Conservation (phyloP, 1,140 invertebrate species). For the Stegodyphus mimosarum region DNA sequence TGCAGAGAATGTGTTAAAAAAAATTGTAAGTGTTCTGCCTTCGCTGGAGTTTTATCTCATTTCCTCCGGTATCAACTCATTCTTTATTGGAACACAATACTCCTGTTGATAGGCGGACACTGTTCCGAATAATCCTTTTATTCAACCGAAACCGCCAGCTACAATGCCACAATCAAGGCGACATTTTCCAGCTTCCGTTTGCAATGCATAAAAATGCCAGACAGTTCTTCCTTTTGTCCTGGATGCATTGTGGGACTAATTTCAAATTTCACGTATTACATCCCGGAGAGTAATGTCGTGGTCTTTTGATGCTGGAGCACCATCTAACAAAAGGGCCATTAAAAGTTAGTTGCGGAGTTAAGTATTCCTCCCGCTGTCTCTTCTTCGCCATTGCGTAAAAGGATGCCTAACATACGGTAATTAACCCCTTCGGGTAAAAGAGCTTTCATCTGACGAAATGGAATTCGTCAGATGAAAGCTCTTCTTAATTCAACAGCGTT, state of each 20-base stretch:
- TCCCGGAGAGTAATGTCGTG: background rate
- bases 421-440: too few relatives aligned
- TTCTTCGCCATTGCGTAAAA: background rate
- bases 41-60: too few relatives aligned
- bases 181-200: background rate
- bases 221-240: slow-evolving; percentile 3
- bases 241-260: slow-evolving; percentile 12
- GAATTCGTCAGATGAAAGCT: too few relatives aligned
- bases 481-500: too few relatives aligned
- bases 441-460: too few relatives aligned
- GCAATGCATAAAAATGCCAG: background rate
- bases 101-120: too few relatives aligned
- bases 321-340: slow-evolving; percentile 4
- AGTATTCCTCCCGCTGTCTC: background rate
- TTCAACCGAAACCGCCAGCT: background rate
- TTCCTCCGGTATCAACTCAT: too few relatives aligned
- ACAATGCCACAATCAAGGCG: background rate
- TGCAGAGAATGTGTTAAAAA: too few relatives aligned
- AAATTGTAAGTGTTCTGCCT: too few relatives aligned
- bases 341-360: background rate
- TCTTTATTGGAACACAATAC: too few relatives aligned
- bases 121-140: too few relatives aligned
- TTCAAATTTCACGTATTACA: slow-evolving; percentile 9
- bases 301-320: slow-evolving; percentile 16
- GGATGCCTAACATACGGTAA: too few relatives aligned